These are phyloP conservation scores for Lordiphosa andalusiaca DNA, from an alignment of 2,888 invertebrate species.

Conservation along the genomic window DNA sequence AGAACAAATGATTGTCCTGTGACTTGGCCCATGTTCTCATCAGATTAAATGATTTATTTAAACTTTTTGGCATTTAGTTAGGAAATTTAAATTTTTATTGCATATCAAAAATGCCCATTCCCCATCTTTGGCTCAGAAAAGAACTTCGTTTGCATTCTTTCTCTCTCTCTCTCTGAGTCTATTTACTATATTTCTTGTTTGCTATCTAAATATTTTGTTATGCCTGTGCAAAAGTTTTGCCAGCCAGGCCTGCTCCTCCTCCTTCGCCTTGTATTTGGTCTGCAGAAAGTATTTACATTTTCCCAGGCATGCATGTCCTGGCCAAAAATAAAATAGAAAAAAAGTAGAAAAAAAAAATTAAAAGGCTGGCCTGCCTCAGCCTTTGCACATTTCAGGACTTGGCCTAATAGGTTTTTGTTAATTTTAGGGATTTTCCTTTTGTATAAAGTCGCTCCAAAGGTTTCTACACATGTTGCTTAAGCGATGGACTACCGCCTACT, in stretches of 20 bases:
- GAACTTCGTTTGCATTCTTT: no score
- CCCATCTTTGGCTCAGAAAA: conserved; percentile 3
- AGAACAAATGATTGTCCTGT: no score
- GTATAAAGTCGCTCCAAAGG: conserved; percentile 49
- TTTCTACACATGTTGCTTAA: conserved; percentile 49
- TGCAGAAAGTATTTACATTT: conserved; percentile 73
- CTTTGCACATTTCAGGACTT: conserved; percentile 49
- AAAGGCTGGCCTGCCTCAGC: neutral
- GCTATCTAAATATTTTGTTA: conserved; percentile 68
- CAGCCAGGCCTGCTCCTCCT: conserved; percentile 30
- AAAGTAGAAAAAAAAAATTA: neutral
- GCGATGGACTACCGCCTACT: conserved; percentile 13
- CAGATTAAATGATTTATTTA: no score
- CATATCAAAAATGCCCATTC: conserved; percentile 6
- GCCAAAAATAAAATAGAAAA: conserved; percentile 9
- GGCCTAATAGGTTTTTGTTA: conserved; percentile 71
- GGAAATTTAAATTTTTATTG: no score
- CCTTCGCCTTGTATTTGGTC: conserved; percentile 35
- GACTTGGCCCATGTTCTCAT: no score
- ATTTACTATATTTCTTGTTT: conserved; percentile 34
- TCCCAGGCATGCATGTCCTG: conserved; percentile 46
- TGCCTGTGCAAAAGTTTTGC: conserved; percentile 65
- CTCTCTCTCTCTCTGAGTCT: conserved; percentile 9
- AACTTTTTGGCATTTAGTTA: no score
- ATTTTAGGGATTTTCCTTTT: conserved; percentile 53